Evolutionary conservation across 2,797 vertebrate genomes (phyloP), one percentile per base, ranked within the genome.

Genomic region (Schizopygopsis pylzovi): DNA sequence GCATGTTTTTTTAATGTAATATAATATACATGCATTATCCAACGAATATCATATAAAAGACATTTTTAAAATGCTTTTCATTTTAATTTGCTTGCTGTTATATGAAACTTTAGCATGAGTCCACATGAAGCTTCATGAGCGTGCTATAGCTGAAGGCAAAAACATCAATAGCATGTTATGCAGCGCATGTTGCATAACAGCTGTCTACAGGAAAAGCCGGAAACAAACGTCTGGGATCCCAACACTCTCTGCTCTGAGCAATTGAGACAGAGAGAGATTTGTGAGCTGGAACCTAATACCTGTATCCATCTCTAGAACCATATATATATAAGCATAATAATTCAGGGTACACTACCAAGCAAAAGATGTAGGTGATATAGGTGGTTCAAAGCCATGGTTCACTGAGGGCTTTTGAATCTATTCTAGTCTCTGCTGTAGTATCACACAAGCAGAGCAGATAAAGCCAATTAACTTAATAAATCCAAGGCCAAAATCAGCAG

Each of bases 401-500:
- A 80, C 25, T 0, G 10, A 72, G 84, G 28, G 54, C 28, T 72
- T 80, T 79, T 49, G 6, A 72, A 79, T 72, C 77, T 85, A 85
- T 85, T 85, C 20, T 47, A 52, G 77, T 68, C 28, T 45, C 76
- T 33, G 83, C 56, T 45, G 75, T 85, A 79, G 16, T 61, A 79
- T 56, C 43, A 80, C 54, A 54, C 43, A 79, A 73, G 77, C 68
- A 79, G 54, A 80, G 41, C 5, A 79, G 25, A 59, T 85, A 85
- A 85, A 85, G 84, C 84, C 84, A 80, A 80, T 80, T 80, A 85
- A 39, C 77, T 33, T 63, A 70, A 63, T 85, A 54, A 72, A 80
- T 73, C 76, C 52, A 1, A 67, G 47, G 68, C 68, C 37, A 56
- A 61, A 76, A 25, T 77, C 82, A 65, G 67, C 67, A 85, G 41